phyloP scores from a whole-genome alignment of 2,113 vertebrate species.

The Tragelaphus buxtoni region DNA sequence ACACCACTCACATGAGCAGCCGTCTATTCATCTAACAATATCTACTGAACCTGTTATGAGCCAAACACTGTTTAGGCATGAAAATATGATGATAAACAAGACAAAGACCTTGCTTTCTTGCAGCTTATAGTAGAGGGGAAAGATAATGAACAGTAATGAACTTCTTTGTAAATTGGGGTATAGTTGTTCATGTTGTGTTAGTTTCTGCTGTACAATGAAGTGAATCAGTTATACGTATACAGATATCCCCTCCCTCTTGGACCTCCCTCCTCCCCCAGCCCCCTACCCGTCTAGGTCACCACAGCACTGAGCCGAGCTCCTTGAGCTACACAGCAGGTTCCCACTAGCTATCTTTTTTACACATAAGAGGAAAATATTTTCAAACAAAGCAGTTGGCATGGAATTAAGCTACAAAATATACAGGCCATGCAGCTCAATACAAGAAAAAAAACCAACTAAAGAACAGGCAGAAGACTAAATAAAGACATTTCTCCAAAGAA shows the following conservation, averaged over 20 bases:
- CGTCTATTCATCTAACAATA: neutral
- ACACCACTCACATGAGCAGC: neutral
- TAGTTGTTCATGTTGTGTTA: neutral
- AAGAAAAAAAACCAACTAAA: neutral
- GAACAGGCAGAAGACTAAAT: neutral
- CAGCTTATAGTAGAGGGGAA: neutral
- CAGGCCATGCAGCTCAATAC: neutral
- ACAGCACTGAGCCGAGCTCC: neutral
- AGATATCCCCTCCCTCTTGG: neutral
- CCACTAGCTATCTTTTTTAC: neutral
- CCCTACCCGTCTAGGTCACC: neutral
- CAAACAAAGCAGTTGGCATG: neutral
- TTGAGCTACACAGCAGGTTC: neutral
- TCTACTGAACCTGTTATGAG: neutral
- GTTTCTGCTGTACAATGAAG: neutral
- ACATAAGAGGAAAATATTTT: neutral
- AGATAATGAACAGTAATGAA: neutral
- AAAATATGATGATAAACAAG: neutral
- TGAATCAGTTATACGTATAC: neutral
- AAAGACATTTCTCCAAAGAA: neutral
- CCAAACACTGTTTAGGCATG: neutral
- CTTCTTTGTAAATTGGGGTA: neutral
- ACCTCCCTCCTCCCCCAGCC: neutral
- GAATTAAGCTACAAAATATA: neutral
- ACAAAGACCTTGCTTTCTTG: neutral